phyloP scores from a whole-genome alignment of 2,888 invertebrate genomes.

The Stegophylla sp. region DNA sequence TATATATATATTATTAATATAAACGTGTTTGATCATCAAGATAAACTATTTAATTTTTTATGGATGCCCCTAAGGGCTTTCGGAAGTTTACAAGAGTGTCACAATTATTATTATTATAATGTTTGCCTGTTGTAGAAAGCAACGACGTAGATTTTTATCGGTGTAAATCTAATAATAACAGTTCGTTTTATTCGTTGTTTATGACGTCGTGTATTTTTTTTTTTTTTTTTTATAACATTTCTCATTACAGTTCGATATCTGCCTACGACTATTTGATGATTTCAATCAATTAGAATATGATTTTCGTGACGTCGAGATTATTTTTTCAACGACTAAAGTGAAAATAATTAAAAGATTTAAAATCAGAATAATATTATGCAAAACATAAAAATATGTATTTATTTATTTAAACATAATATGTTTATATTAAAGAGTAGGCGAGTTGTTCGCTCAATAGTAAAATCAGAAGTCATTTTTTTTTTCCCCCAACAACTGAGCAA shows the following conservation, averaged over 20 bases:
- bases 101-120: slow-evolving; percentile 43
- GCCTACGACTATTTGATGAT: too few relatives aligned
- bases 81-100: slow-evolving; percentile 40
- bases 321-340: background rate
- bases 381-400: too few relatives aligned
- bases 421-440: too few relatives aligned
- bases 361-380: too few relatives aligned
- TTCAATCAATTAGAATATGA: too few relatives aligned
- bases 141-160: background rate
- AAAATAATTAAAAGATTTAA: background rate
- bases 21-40: slow-evolving; percentile 22
- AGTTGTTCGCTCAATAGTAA: too few relatives aligned
- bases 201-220: background rate
- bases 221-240: background rate
- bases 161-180: background rate
- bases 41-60: slow-evolving; percentile 29
- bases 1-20: slow-evolving; percentile 6
- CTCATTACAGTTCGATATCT: background rate
- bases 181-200: too few relatives aligned
- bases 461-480: too few relatives aligned
- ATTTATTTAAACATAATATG: too few relatives aligned
- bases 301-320: too few relatives aligned
- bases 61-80: slow-evolving; percentile 23
- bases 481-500: too few relatives aligned
- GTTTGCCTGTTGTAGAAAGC: background rate